A percentile compares a stretch with the other conserved stretches of the same genome.
These are phyloP conservation scores for Phlogophora meticulosa DNA, from an alignment of 2,888 invertebrate genomes.

Conservation along the genomic window DNA sequence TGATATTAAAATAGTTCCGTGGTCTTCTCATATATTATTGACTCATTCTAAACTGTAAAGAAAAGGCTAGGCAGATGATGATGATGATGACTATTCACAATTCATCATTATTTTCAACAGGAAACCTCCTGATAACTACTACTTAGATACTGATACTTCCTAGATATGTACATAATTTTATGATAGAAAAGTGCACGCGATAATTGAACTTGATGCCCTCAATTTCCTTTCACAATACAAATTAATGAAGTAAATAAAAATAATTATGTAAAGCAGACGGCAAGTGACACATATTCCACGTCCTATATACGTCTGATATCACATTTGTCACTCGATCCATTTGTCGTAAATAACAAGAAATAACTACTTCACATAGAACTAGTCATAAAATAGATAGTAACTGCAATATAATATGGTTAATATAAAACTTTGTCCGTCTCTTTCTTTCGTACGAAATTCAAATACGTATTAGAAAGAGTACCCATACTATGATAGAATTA, in stretches of 20 bases:
- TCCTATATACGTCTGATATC: constrained; percentile 52
- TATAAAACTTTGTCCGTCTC: neutral
- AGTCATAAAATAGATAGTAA: constrained; percentile 2
- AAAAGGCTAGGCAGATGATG: too few relatives aligned
- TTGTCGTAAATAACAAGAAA: constrained; percentile 52
- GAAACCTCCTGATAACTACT: constrained; percentile 25
- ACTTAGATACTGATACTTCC: too few relatives aligned
- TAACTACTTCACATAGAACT: constrained; percentile 6
- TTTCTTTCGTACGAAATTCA: neutral
- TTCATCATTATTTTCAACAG: constrained; percentile 1
- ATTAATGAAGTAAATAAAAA: constrained; percentile 33
- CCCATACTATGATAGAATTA: too few relatives aligned
- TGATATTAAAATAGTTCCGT: neutral
- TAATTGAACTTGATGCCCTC: constrained; percentile 50
- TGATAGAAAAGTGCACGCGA: neutral
- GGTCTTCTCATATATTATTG: neutral
- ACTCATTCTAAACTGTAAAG: neutral
- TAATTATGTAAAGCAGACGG: constrained; percentile 25
- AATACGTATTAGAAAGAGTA: neutral
- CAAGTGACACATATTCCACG: constrained; percentile 67
- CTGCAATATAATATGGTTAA: neutral
- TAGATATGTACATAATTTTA: too few relatives aligned
- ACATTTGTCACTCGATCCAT: constrained; percentile 41
- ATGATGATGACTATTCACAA: too few relatives aligned
- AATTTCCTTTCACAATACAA: constrained; percentile 18